phyloP scores from a whole-genome alignment of 2,113 vertebrate genomes.

The Drymodes brunneopygia region DNA sequence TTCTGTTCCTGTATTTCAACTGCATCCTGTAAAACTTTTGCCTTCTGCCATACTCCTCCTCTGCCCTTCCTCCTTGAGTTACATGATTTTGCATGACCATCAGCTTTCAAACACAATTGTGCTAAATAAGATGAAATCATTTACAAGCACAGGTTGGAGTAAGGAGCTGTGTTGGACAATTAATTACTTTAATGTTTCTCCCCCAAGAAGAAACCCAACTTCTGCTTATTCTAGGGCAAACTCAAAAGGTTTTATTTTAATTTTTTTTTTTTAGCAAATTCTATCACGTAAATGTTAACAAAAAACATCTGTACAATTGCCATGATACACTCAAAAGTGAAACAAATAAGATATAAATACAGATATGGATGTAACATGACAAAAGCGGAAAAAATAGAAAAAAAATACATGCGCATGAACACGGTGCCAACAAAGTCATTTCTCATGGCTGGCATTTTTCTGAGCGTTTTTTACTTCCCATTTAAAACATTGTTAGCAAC shows the following conservation, averaged over 20 bases:
- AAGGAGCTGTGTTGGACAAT: not conserved
- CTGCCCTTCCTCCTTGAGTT: not conserved
- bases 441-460: slow-evolving; percentile 57
- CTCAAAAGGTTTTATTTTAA: slow-evolving; percentile 74
- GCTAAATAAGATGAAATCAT: not conserved
- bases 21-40: not conserved
- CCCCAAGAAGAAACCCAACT: slow-evolving; percentile 36
- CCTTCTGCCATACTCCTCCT: not conserved
- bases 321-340: slow-evolving; percentile 85
- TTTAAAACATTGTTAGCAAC: slow-evolving; percentile 72
- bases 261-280: slow-evolving; percentile 85
- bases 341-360: slow-evolving; percentile 93
- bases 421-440: slow-evolving; percentile 69
- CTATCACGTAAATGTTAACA: slow-evolving; percentile 91
- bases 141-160: not conserved
- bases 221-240: slow-evolving; percentile 90
- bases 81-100: fast-evolving
- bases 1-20: not conserved
- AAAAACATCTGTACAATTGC: slow-evolving; percentile 92
- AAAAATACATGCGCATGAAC: slow-evolving; percentile 83
- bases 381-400: slow-evolving; percentile 72
- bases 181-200: not conserved
- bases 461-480: slow-evolving; percentile 52
- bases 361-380: slow-evolving; percentile 86
- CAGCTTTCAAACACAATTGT: not conserved